Conservation (phyloP, 2,113 vertebrate species). For the Labeo rohita region DNA sequence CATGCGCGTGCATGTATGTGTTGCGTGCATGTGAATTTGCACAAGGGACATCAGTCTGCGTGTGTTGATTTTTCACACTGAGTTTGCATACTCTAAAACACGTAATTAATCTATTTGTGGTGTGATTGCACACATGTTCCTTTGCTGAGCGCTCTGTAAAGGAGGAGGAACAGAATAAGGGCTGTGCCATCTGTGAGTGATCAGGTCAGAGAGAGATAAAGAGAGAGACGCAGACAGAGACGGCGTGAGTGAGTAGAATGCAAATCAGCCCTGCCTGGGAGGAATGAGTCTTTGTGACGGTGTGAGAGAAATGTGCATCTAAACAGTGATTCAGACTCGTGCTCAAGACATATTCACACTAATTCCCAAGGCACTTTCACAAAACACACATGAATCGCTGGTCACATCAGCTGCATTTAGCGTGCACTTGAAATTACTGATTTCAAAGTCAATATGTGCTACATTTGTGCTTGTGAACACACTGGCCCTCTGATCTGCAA, state of each 20-base stretch:
- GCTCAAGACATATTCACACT: neutral
- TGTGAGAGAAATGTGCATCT: neutral
- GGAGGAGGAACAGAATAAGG: constrained; percentile 35
- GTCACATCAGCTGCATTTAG: constrained; percentile 13
- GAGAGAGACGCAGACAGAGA: constrained; percentile 25
- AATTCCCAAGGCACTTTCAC: constrained; percentile 5
- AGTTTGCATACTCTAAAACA: neutral
- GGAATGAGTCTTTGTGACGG: constrained; percentile 25
- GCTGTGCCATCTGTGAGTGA: constrained; percentile 39
- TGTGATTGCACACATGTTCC: constrained; percentile 15
- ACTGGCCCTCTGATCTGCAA: neutral
- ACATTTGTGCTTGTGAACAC: neutral
- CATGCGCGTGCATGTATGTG: neutral
- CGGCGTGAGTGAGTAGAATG: constrained; percentile 11
- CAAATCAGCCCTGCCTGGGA: constrained; percentile 21
- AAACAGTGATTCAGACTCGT: constrained; percentile 19
- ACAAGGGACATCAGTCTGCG: neutral
- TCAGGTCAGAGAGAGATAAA: constrained; percentile 38
- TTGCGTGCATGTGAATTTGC: neutral
- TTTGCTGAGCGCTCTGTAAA: constrained; percentile 13
- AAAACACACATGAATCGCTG: constrained; percentile 6
- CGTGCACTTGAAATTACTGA: neutral
- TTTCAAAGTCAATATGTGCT: neutral
- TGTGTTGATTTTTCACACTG: neutral
- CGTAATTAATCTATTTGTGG: constrained; percentile 32